Evolutionary conservation across 2,113 vertebrate genomes (phyloP).

Genomic region (Solea senegalensis): DNA sequence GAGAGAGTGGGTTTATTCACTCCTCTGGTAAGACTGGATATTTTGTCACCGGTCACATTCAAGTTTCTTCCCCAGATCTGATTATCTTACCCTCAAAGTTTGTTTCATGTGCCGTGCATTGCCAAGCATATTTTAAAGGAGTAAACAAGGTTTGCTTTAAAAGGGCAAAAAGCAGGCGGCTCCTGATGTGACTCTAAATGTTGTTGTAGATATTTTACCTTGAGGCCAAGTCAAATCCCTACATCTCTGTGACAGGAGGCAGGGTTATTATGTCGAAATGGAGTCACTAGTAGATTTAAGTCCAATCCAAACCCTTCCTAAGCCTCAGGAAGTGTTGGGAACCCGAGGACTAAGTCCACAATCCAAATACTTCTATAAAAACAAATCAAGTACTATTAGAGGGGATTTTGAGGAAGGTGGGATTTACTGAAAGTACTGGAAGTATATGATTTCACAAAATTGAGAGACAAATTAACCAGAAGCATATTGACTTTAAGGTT

Average conservation of each 20-base stretch:
- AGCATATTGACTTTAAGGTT: conserved; percentile 15
- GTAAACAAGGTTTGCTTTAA: conserved; percentile 22
- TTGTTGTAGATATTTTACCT: conserved; percentile 43
- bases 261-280: conserved; percentile 17
- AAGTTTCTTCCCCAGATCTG: conserved; percentile 44
- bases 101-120: conserved; percentile 48
- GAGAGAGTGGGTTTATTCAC: conserved; percentile 41
- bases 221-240: conserved; percentile 34
- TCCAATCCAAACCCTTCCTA: conserved; percentile 44
- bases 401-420: conserved; percentile 22
- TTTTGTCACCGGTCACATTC: conserved; percentile 38
- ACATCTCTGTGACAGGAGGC: conserved; percentile 23
- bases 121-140: conserved; percentile 26
- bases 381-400: conserved; percentile 44
- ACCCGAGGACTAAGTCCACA: conserved; percentile 23
- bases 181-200: conserved; percentile 43
- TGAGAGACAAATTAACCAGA: conserved; percentile 6
- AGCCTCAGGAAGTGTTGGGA: conserved; percentile 54
- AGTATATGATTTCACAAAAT: conserved; percentile 7
- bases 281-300: conserved; percentile 29
- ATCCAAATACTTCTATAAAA: conserved; percentile 42
- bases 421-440: conserved; percentile 14
- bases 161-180: conserved; percentile 45
- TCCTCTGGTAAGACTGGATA: conserved; percentile 36
- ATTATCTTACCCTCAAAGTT: conserved; percentile 40